Conservation (phyloP, 2,113 vertebrate species). For the Pandion haliaetus region DNA sequence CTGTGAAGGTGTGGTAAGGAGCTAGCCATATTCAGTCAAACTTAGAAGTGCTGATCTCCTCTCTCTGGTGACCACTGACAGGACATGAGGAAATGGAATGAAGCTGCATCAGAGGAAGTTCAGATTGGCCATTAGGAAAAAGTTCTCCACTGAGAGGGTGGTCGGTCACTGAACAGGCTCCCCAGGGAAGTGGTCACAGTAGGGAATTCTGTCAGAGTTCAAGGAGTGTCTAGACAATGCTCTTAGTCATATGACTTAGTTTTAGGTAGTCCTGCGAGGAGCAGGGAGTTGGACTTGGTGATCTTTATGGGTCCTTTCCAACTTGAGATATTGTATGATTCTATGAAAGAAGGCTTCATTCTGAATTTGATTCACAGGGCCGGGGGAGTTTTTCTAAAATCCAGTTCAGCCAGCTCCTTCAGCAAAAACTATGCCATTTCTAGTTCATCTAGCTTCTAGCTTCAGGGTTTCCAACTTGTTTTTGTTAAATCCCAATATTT, state of each 20-base stretch:
- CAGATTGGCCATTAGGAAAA: not conserved
- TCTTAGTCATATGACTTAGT: not conserved
- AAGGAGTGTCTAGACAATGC: not conserved
- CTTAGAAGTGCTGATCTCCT: not conserved
- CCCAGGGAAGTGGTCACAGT: not conserved
- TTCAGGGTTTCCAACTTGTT: not conserved
- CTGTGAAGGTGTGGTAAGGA: not conserved
- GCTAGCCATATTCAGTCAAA: not conserved
- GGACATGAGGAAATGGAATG: not conserved
- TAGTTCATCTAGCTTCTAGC: not conserved
- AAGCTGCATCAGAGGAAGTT: not conserved
- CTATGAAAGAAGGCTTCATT: not conserved
- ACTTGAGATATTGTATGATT: not conserved
- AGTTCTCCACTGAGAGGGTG: accelerated
- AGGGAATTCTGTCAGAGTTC: not conserved
- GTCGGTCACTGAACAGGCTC: accelerated
- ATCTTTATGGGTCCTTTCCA: not conserved
- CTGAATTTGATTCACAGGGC: not conserved
- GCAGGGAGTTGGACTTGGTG: not conserved
- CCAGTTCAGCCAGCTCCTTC: not conserved
- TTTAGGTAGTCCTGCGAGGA: not conserved
- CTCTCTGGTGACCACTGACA: not conserved
- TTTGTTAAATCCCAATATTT: not conserved
- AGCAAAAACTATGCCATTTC: not conserved
- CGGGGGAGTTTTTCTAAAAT: not conserved